These are phyloP conservation scores for Perca fluviatilis DNA, from an alignment of 2,113 vertebrate species.

Conservation along the genomic window DNA sequence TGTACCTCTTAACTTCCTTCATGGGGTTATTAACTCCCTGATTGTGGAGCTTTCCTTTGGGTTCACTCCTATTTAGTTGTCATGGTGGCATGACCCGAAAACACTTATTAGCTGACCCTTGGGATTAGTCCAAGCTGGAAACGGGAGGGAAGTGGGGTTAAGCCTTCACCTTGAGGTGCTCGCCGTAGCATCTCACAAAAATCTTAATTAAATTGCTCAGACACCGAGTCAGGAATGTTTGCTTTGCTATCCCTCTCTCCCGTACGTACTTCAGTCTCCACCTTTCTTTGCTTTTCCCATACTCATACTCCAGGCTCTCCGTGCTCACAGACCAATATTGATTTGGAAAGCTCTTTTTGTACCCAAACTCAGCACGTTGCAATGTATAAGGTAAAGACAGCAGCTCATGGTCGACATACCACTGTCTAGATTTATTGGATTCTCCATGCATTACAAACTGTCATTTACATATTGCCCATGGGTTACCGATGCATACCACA, in stretches of 20 bases:
- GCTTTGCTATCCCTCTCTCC: conserved; percentile 73
- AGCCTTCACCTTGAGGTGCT: conserved; percentile 75
- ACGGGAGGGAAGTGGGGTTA: conserved; percentile 45
- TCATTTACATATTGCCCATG: not conserved
- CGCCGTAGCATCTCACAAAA: conserved; percentile 76
- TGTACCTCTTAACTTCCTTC: conserved; percentile 72
- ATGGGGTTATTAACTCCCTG: conserved; percentile 73
- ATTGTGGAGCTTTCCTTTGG: conserved; percentile 59
- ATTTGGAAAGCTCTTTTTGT: conserved; percentile 2
- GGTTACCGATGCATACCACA: not conserved
- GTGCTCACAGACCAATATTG: not conserved
- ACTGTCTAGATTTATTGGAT: not conserved
- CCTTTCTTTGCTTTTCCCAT: conserved; percentile 83
- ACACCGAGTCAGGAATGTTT: conserved; percentile 92
- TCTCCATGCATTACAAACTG: not conserved
- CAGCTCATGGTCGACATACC: not conserved
- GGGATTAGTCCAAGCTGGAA: conserved; percentile 74
- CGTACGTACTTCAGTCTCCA: conserved; percentile 39
- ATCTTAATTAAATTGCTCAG: conserved; percentile 94
- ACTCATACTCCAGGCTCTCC: conserved; percentile 1
- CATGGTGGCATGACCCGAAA: conserved; percentile 80
- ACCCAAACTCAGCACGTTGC: conserved; percentile 1
- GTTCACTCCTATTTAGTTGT: conserved; percentile 69
- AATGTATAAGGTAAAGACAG: not conserved
- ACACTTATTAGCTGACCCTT: conserved; percentile 79